Conservation (phyloP, 1,140 invertebrate genomes). For the Lepidotrigona ventralis region DNA sequence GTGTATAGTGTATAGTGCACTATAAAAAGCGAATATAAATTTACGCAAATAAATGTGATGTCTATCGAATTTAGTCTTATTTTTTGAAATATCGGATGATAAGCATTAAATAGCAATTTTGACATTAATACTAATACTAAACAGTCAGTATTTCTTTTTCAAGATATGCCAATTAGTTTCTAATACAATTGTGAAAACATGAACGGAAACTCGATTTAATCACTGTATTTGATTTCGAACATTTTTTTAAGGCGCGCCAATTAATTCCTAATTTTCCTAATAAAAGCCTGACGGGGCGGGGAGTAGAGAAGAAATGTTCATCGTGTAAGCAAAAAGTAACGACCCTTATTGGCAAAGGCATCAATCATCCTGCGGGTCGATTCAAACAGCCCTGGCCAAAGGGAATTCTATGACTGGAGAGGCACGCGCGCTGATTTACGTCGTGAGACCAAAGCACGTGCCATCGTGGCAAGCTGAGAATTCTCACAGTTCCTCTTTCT, state of each 20-base stretch:
- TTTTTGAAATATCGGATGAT: too few relatives aligned
- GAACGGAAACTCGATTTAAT: not conserved
- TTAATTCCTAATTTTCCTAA: not conserved
- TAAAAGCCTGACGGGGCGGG: too few relatives aligned
- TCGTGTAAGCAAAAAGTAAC: not conserved
- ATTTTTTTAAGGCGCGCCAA: not conserved
- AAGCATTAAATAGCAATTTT: too few relatives aligned
- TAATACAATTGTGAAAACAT: not conserved
- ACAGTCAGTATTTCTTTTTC: too few relatives aligned
- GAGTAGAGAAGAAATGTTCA: not conserved
- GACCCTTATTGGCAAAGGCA: conserved; percentile 23
- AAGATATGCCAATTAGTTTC: too few relatives aligned
- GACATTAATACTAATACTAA: too few relatives aligned
- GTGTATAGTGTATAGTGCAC: too few relatives aligned
- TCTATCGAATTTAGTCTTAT: too few relatives aligned
- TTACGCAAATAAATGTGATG: too few relatives aligned
- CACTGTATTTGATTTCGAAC: not conserved
- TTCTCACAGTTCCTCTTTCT: conserved; percentile 32
- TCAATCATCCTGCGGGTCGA: conserved; percentile 46
- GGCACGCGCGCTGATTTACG: conserved; percentile 63
- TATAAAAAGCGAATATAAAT: too few relatives aligned
- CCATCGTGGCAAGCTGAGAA: conserved; percentile 43
- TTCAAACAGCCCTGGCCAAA: conserved; percentile 22
- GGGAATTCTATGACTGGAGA: conserved; percentile 28
- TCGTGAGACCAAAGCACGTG: conserved; percentile 58